Evolutionary conservation across 2,797 vertebrate species (phyloP), one percentile per base, ranked within the genome.

Genomic region (Discoglossus pictus): DNA sequence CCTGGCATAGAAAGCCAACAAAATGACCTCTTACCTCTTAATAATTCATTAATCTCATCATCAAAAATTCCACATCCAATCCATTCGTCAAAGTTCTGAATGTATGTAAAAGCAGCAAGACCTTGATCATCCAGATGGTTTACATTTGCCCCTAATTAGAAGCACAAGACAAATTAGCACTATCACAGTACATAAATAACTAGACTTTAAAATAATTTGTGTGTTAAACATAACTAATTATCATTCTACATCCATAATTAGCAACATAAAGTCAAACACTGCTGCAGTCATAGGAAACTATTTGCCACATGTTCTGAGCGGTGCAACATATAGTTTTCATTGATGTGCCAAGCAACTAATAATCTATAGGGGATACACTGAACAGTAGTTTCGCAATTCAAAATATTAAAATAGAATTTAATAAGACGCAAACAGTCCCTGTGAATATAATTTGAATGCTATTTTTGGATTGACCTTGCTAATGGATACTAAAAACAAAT

Each of bases 61-160:
- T 20, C 50, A 46, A 80, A 73, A 12, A 76, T 35, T 51, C 31
- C 74, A 60, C 42, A 61, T 63, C 62, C 54, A 60, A 58, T 58
- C 47, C 52, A 60, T 62, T 78, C 76, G 34, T 36, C 2, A 1
- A 50, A 50, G 6, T 74, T 76, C 31, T 36, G 69, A 55, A 70
- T 61, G 25, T 76, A 70, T 40, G 65, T 72, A 71, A 76, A 73
- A 11, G 74, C 66, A 53, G 35, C 59, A 7, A 70, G 35, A 20
- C 66, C 74, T 53, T 53, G 46, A 73, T 54, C 0, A 0, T 51
- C 68, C 13, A 61, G 70, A 10, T 1, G 1, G 38, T 72, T 72
- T 59, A 48, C 44, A 56, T 77, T 67, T 72, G 7, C 16, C 46
- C 24, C 60, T 69, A 44, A 68, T 70, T 4, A 64, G 55, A 74